Conservation (phyloP, 2,797 vertebrate genomes). For the Distichodus sexfasciatus region DNA sequence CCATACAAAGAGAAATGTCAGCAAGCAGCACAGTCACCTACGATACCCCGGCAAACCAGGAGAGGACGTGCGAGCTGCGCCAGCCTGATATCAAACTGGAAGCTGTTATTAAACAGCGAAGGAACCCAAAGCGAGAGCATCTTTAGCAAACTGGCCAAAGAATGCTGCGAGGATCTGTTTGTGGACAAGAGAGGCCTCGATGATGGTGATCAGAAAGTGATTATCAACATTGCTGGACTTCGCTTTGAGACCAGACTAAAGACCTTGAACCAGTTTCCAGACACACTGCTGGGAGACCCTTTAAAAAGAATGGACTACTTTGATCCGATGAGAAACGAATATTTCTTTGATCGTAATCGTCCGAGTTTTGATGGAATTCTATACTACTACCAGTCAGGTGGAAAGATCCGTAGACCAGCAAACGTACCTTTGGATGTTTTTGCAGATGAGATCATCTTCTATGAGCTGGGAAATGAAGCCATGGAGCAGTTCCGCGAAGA, state of each 20-base stretch:
- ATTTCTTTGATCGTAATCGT: constrained; percentile 94
- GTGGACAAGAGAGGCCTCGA: constrained; percentile 77
- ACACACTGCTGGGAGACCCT: constrained; percentile 88
- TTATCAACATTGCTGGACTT: constrained; percentile 93
- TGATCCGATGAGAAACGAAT: constrained; percentile 96
- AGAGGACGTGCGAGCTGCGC: constrained; percentile 73
- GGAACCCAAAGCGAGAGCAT: constrained; percentile 79
- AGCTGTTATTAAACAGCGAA: constrained; percentile 78
- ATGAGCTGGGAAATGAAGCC: constrained; percentile 88
- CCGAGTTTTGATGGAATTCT: constrained; percentile 97
- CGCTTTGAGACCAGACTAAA: constrained; percentile 91
- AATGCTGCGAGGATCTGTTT: constrained; percentile 80
- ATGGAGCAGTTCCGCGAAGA: constrained; percentile 96
- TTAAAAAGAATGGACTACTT: constrained; percentile 91
- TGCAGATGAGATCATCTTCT: constrained; percentile 92
- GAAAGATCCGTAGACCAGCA: constrained; percentile 91
- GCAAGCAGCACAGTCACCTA: constrained; percentile 62
- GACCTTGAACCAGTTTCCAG: constrained; percentile 90
- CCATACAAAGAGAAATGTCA: constrained; percentile 22
- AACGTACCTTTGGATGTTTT: constrained; percentile 94
- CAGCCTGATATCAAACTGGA: constrained; percentile 87
- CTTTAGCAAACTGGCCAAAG: constrained; percentile 81
- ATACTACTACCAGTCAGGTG: constrained; percentile 96
- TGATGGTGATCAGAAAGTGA: constrained; percentile 87
- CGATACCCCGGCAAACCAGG: constrained; percentile 45